A percentile compares a stretch with the other conserved stretches of the same genome.
Conservation (phyloP, 2,797 vertebrate species). For the Sebastes cheni region DNA sequence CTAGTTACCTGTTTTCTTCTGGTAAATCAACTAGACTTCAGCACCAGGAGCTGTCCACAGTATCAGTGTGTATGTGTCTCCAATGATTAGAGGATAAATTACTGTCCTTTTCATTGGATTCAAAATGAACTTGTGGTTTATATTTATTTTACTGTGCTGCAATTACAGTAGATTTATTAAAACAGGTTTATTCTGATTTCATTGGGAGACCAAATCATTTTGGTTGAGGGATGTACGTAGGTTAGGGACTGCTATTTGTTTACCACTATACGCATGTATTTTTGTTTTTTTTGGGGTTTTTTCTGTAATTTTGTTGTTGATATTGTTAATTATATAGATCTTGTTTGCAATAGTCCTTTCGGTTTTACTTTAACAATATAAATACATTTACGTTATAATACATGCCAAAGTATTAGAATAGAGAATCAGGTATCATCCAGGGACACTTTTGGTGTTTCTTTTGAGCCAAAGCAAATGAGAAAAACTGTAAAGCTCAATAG, state of each 20-base stretch:
- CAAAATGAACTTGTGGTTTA: neutral
- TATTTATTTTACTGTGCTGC: neutral
- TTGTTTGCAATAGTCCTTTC: neutral
- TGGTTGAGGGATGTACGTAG: neutral
- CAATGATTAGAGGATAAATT: neutral
- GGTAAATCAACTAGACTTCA: neutral
- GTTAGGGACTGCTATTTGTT: neutral
- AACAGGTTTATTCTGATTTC: neutral
- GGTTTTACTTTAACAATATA: neutral
- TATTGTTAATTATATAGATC: neutral
- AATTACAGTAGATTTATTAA: neutral
- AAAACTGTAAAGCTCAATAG: neutral
- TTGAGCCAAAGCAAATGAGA: neutral
- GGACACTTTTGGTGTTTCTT: neutral
- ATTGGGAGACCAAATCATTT: neutral
- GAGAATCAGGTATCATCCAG: neutral
- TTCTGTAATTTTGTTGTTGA: neutral
- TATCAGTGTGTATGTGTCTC: neutral
- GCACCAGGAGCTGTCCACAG: neutral
- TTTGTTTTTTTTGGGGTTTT: neutral
- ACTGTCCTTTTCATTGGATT: neutral
- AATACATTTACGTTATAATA: neutral
- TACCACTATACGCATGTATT: neutral
- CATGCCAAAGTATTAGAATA: neutral
- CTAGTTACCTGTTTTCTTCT: neutral